phyloP scores from a whole-genome alignment of 2,888 invertebrate genomes.

The Caenorhabditis doughertyi region DNA sequence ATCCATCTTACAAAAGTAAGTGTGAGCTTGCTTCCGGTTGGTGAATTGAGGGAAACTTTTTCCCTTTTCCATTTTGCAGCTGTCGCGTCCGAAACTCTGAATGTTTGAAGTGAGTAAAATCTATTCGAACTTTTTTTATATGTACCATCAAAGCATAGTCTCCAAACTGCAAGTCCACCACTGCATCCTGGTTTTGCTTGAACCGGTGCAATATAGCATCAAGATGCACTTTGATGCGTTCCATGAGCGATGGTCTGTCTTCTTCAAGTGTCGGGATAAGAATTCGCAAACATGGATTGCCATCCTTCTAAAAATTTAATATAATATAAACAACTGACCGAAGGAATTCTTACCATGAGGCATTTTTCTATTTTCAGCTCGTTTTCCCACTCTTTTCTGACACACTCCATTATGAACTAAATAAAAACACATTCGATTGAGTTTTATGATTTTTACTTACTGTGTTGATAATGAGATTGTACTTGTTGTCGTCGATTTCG shows the following conservation, averaged over 20 bases:
- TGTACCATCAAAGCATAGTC: slow-evolving; percentile 33
- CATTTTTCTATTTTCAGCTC: neutral
- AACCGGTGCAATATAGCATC: neutral
- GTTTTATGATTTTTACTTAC: too few species aligned
- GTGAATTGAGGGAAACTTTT: neutral
- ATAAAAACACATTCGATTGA: too few species aligned
- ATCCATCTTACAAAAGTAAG: slow-evolving; percentile 4
- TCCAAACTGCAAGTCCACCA: neutral
- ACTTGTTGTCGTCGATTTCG: too few species aligned
- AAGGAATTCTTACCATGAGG: neutral
- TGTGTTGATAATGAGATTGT: too few species aligned
- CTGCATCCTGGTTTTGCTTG: neutral
- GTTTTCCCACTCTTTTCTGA: neutral
- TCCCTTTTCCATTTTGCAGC: neutral
- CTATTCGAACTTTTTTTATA: neutral
- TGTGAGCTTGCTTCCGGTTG: neutral
- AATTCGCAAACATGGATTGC: neutral
- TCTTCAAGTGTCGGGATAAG: neutral
- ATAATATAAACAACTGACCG: neutral
- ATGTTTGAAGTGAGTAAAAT: neutral
- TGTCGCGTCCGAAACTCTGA: neutral
- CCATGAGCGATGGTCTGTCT: neutral
- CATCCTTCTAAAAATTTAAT: neutral
- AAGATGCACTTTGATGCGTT: neutral
- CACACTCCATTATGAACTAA: too few species aligned